Evolutionary conservation across 2,797 vertebrate genomes (phyloP).

Genomic region (Coregonus sp.): DNA sequence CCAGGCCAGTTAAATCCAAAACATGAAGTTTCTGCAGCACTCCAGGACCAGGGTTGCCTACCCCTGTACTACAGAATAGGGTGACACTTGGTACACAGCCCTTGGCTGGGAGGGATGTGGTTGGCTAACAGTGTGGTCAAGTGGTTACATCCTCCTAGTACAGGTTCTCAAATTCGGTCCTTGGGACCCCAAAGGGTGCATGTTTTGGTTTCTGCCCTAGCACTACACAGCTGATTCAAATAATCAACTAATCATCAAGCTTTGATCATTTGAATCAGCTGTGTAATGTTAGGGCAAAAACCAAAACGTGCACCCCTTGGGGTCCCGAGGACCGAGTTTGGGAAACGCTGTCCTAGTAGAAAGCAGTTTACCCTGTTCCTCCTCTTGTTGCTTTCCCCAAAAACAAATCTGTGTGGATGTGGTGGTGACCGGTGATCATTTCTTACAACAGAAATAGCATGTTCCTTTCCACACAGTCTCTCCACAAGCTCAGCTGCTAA

Average conservation of each 20-base stretch:
- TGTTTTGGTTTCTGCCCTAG: background rate
- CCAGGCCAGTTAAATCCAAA: too few relatives aligned
- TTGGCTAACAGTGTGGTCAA: constrained; percentile 36
- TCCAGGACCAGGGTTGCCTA: too few relatives aligned
- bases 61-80: too few relatives aligned
- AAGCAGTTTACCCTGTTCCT: constrained; percentile 28
- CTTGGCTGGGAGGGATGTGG: constrained; percentile 10
- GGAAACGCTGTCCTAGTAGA: background rate
- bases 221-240: too few relatives aligned
- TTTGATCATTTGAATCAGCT: too few relatives aligned
- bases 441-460: constrained; percentile 49
- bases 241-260: too few relatives aligned
- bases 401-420: constrained; percentile 38
- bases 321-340: too few relatives aligned
- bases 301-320: too few relatives aligned
- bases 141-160: constrained; percentile 8
- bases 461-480: constrained; percentile 30
- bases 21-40: too few relatives aligned
- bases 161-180: background rate
- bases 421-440: constrained; percentile 36
- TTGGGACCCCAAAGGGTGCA: constrained; percentile 6
- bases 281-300: too few relatives aligned
- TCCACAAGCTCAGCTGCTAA: background rate
- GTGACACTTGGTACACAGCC: too few relatives aligned
- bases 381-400: constrained; percentile 45